Percentiles rank a stretch among this genome's conserved stretches.
These are phyloP conservation scores for Xerus rutilus DNA, from an alignment of 2,797 vertebrate species.

Conservation along the genomic window DNA sequence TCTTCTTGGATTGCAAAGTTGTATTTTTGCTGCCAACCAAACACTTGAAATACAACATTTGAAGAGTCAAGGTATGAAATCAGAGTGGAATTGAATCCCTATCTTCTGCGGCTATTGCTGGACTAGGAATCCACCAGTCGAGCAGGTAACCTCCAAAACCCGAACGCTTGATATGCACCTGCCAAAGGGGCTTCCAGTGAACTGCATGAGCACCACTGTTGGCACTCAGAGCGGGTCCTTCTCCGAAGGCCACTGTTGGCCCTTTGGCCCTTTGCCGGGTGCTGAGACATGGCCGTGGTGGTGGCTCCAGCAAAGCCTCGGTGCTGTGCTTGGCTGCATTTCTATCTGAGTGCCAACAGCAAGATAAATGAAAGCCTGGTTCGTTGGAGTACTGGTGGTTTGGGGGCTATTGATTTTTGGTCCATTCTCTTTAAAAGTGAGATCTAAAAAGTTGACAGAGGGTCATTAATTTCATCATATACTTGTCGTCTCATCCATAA, in stretches of 20 bases:
- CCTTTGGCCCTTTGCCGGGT: conserved; percentile 89
- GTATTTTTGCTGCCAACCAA: conserved; percentile 61
- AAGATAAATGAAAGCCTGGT: conserved; percentile 94
- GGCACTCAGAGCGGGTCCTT: conserved; percentile 85
- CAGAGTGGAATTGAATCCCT: conserved; percentile 36
- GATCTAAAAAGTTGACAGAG: conserved; percentile 93
- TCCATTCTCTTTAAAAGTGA: conserved; percentile 92
- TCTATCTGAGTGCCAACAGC: conserved; percentile 92
- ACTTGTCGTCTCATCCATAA: conserved; percentile 92
- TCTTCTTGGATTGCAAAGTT: not conserved
- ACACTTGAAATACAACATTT: not conserved
- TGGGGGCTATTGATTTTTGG: conserved; percentile 92
- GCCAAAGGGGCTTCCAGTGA: conserved; percentile 5
- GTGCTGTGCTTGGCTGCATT: conserved; percentile 91
- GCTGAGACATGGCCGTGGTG: conserved; percentile 88
- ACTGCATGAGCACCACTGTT: conserved; percentile 74
- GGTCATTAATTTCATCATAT: conserved; percentile 95
- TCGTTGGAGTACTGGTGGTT: conserved; percentile 90
- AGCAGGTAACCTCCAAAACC: conserved; percentile 65
- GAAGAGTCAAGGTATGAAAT: conserved; percentile 50
- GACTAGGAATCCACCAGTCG: not conserved
- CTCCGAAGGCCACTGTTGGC: conserved; percentile 84
- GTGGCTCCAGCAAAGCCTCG: conserved; percentile 90
- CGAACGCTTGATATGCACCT: conserved; percentile 28
- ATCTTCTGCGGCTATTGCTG: not conserved